These are phyloP conservation scores for Epinephelus cyanopodus DNA, from an alignment of 2,113 vertebrate genomes.

Conservation along the genomic window DNA sequence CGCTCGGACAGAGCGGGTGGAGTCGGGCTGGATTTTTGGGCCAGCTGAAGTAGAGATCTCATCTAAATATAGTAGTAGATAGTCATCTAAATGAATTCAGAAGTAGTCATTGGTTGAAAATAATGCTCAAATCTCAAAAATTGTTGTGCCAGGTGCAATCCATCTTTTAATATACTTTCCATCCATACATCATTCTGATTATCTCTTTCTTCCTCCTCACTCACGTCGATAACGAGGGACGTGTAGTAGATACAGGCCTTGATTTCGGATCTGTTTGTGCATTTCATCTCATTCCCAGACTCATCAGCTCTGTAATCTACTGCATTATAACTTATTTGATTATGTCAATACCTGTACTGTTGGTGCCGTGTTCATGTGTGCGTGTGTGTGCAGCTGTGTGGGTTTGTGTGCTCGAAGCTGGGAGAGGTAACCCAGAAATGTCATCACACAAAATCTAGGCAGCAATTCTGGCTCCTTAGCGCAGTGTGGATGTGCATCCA, in stretches of 20 bases:
- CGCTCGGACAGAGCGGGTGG: too few species aligned
- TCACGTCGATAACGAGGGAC: neutral
- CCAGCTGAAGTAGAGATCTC: too few species aligned
- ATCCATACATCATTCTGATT: neutral
- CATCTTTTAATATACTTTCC: neutral
- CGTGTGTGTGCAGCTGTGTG: slow-evolving; percentile 16
- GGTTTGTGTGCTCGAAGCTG: slow-evolving; percentile 46
- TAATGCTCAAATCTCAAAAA: neutral
- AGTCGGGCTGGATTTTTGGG: too few species aligned
- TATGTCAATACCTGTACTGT: slow-evolving; percentile 5
- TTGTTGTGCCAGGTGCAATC: neutral
- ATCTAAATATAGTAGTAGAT: too few species aligned
- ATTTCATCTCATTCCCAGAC: slow-evolving; percentile 21
- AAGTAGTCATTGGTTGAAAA: neutral
- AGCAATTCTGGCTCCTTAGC: slow-evolving; percentile 55
- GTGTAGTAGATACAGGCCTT: neutral
- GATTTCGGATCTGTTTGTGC: slow-evolving; percentile 18
- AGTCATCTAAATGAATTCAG: neutral
- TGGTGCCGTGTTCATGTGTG: slow-evolving; percentile 17
- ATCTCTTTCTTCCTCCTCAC: neutral
- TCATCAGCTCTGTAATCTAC: slow-evolving; percentile 1
- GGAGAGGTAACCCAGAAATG: slow-evolving; percentile 83
- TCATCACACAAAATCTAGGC: slow-evolving; percentile 70
- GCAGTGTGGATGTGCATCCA: slow-evolving; percentile 34
- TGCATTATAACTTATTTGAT: slow-evolving; percentile 40